Evolutionary conservation across 1,140 invertebrate species (phyloP).

Genomic region (Drosophila persimilis): DNA sequence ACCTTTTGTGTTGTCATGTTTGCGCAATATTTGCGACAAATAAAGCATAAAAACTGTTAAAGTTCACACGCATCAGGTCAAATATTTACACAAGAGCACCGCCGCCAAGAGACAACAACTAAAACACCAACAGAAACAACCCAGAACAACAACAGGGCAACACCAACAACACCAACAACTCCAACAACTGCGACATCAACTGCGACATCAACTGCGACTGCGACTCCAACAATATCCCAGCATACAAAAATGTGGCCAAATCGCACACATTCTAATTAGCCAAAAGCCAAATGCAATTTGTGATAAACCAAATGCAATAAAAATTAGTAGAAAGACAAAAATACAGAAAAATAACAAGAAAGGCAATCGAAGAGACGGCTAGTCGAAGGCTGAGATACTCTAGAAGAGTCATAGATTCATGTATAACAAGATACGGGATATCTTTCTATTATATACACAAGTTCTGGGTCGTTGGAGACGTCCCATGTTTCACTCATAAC

Average conservation of each 20-base stretch:
- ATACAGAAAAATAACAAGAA: too few species aligned
- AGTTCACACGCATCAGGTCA: conserved; percentile 79
- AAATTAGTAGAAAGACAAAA: conserved; percentile 17
- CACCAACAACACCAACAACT: background rate
- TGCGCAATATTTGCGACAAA: conserved; percentile 82
- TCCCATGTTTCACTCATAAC: too few species aligned
- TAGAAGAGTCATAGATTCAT: too few species aligned
- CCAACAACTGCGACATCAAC: conserved; percentile 21
- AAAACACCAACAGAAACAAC: conserved; percentile 13
- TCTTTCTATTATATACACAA: too few species aligned
- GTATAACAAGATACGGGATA: too few species aligned
- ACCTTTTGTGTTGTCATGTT: conserved; percentile 53
- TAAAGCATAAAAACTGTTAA: conserved; percentile 82
- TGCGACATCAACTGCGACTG: conserved; percentile 7
- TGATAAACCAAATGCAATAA: conserved; percentile 45
- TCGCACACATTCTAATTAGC: conserved; percentile 52
- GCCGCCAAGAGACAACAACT: conserved; percentile 40
- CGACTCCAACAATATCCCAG: too few species aligned
- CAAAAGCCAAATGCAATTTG: conserved; percentile 63
- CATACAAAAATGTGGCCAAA: conserved; percentile 44
- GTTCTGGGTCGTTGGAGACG: too few species aligned
- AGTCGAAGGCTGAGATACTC: too few species aligned
- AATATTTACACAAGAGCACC: conserved; percentile 72
- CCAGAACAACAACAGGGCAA: conserved; percentile 5
- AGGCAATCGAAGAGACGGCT: too few species aligned